phyloP scores from a whole-genome alignment of 1,140 invertebrate genomes.

The Drosophila parabipectinata region DNA sequence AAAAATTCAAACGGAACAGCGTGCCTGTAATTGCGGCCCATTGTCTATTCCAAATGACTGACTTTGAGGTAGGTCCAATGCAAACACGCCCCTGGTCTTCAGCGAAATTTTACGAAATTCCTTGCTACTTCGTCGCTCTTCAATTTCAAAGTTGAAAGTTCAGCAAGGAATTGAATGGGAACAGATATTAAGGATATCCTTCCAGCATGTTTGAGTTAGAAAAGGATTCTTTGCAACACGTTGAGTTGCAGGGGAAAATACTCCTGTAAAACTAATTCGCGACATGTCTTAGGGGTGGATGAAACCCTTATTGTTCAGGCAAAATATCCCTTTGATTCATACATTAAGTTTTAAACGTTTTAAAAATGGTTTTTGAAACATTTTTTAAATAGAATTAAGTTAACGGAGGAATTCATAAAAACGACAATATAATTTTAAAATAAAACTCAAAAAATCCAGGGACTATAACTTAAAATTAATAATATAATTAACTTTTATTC shows the following conservation, averaged over 20 bases:
- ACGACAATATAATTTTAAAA: neutral
- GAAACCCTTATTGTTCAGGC: slow-evolving; percentile 15
- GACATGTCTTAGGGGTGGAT: neutral
- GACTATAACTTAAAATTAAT: neutral
- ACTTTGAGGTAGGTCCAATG: slow-evolving; percentile 69
- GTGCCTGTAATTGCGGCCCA: slow-evolving; percentile 70
- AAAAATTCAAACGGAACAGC: slow-evolving; percentile 38
- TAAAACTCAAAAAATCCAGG: no score
- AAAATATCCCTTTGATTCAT: slow-evolving; percentile 1
- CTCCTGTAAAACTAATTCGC: neutral
- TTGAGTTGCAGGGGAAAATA: slow-evolving; percentile 48
- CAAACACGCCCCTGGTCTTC: slow-evolving; percentile 30
- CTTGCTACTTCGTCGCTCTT: neutral
- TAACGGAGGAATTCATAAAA: no score
- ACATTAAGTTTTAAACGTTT: no score
- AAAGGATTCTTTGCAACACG: neutral
- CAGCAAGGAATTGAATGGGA: slow-evolving; percentile 25
- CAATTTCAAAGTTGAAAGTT: slow-evolving; percentile 18
- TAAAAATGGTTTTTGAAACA: no score
- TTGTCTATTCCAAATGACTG: slow-evolving; percentile 74
- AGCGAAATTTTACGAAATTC: slow-evolving; percentile 30
- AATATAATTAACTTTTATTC: no score
- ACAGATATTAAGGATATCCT: slow-evolving; percentile 18
- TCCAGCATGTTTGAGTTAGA: slow-evolving; percentile 1
- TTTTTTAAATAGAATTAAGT: no score